These are phyloP conservation scores for Aleiodes alternator DNA, from an alignment of 2,888 invertebrate species.

Conservation along the genomic window DNA sequence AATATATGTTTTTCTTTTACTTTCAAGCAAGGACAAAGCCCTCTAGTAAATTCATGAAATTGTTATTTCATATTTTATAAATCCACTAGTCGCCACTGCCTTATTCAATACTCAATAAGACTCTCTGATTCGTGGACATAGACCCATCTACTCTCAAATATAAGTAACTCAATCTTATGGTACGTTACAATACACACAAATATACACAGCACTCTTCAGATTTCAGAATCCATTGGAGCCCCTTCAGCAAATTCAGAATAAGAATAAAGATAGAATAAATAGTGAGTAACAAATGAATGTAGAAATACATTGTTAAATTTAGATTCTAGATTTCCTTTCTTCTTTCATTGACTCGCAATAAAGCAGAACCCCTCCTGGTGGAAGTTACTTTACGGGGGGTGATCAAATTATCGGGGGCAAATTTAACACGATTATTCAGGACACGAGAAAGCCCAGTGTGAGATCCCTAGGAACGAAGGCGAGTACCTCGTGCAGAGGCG, in stretches of 20 bases:
- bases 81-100: too few relatives aligned
- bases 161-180: too few relatives aligned
- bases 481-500: conserved; percentile 46
- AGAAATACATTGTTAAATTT: conserved; percentile 11
- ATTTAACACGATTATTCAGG: conserved; percentile 32
- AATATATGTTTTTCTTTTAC: too few relatives aligned
- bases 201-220: conserved; percentile 2
- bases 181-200: background rate
- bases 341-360: conserved; percentile 21
- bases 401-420: conserved; percentile 32
- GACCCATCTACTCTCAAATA: too few relatives aligned
- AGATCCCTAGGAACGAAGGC: conserved; percentile 18
- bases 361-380: conserved; percentile 5
- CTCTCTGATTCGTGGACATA: too few relatives aligned
- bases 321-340: conserved; percentile 22
- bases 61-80: too few relatives aligned
- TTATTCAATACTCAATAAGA: too few relatives aligned
- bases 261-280: conserved; percentile 10
- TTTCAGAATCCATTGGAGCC: too few relatives aligned
- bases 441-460: conserved; percentile 26
- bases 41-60: too few relatives aligned
- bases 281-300: background rate
- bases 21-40: too few relatives aligned
- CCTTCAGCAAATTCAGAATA: background rate
- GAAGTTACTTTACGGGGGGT: conserved; percentile 32